These are phyloP conservation scores for Loripinus fragilis DNA, from an alignment of 2,888 invertebrate species.

Conservation along the genomic window DNA sequence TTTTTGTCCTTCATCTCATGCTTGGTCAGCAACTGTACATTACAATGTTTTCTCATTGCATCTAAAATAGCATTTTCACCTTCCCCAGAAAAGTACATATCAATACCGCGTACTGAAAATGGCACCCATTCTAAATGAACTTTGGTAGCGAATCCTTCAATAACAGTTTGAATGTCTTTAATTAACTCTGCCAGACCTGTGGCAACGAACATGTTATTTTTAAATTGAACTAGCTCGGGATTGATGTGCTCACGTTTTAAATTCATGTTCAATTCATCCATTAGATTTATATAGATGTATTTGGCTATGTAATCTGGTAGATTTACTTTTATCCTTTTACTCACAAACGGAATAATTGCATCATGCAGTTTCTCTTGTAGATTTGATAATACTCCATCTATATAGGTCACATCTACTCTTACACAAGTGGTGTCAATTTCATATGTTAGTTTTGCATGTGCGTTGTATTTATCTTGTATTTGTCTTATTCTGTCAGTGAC, in stretches of 20 bases:
- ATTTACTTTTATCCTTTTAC: conserved; percentile 17
- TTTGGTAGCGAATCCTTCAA: conserved; percentile 7
- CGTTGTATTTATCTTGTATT: conserved; percentile 20
- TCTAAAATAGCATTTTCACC: conserved; percentile 7
- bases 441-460: conserved; percentile 17
- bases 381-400: not conserved
- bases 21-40: conserved; percentile 33
- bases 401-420: conserved; percentile 20
- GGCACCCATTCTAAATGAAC: conserved; percentile 31
- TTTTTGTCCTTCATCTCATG: conserved; percentile 41
- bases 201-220: not conserved
- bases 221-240: not conserved
- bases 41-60: conserved; percentile 20
- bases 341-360: conserved; percentile 18
- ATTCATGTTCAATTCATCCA: conserved; percentile 6
- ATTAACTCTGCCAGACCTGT: conserved; percentile 14
- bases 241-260: conserved; percentile 14
- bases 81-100: conserved; percentile 21
- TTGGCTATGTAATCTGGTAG: conserved; percentile 23
- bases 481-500: conserved; percentile 8
- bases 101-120: conserved; percentile 35
- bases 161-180: conserved; percentile 10
- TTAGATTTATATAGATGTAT: conserved; percentile 17
- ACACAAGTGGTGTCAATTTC: not conserved
- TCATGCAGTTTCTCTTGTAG: conserved; percentile 16